Evolutionary conservation across 2,113 vertebrate genomes (phyloP), one percentile per base, ranked within the genome.

Genomic region (Antechinus stuartii): DNA sequence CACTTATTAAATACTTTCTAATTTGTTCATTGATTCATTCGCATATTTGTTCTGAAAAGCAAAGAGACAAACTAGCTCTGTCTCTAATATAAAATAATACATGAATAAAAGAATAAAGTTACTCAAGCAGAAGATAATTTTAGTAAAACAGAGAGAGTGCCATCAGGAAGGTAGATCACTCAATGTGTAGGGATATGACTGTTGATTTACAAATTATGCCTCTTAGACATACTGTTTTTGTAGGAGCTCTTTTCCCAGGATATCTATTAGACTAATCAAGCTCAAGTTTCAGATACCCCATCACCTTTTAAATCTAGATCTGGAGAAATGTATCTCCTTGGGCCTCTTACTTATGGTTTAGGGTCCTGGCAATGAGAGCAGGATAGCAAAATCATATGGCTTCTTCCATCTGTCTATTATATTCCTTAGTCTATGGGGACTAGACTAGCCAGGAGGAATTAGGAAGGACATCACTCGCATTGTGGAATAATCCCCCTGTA

Each of bases 401-500:
- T 52, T 23, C 90, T 90, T 94, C 52, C 54, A 91, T 95, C 35
- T 89, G 27, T 47, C 61, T 27, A 53, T 91, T 22, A 54, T 52
- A 54, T 26, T 53, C 76, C 46, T n/a, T 9, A 68, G 26, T 57
- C 54, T 96, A 46, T 93, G 90, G 54, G 91, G 61, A 42, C 49
- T 26, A 52, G 89, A 30, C 24, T 16, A 1, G 7, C 89, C 94
- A 91, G 90, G 24, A n/a, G 54, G 46, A 96, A 95, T 61, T 30
- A 24, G 12, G 90, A 46, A 95, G 3, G 91, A 50, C 16, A 84
- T 91, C 42, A 26, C 46, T 93, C 95, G 95, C 61, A 96, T 2
- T 42, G n/a, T 84, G n/a, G n/a, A 84, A 84, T 42, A 95, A 96
- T 94, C 27, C 50, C 24, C 52, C 35, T 94, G 95, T 95, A 90